These are phyloP conservation scores for Standfussiana lucernea DNA, from an alignment of 2,888 invertebrate genomes.

Conservation along the genomic window DNA sequence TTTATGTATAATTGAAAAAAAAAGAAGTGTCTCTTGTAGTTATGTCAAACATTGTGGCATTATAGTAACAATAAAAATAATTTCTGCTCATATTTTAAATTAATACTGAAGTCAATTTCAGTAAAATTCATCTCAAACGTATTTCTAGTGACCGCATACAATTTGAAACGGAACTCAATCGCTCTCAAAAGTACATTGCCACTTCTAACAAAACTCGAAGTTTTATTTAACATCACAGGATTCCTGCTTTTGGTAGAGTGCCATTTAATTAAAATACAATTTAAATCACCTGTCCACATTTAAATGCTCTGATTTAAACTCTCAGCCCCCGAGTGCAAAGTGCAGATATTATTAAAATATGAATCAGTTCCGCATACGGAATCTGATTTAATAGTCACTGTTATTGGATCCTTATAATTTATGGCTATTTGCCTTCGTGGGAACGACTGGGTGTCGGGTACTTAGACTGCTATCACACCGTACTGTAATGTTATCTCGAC, in stretches of 20 bases:
- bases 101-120: neutral
- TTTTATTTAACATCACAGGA: neutral
- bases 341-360: slow-evolving; percentile 76
- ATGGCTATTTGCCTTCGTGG: slow-evolving; percentile 83
- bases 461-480: slow-evolving; percentile 62
- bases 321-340: slow-evolving; percentile 59
- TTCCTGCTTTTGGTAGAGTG: neutral
- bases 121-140: neutral
- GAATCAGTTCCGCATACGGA: slow-evolving; percentile 78
- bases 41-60: neutral
- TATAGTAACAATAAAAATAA: neutral
- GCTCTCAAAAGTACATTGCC: neutral
- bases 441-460: slow-evolving; percentile 75
- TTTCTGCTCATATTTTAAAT: neutral
- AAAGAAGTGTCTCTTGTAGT: neutral
- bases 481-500: slow-evolving; percentile 54
- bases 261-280: slow-evolving; percentile 26
- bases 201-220: too few relatives aligned
- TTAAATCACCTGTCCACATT: slow-evolving; percentile 26
- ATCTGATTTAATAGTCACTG: slow-evolving; percentile 87
- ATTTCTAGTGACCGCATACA: neutral
- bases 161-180: neutral
- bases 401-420: slow-evolving; percentile 88
- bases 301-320: slow-evolving; percentile 63
- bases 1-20: neutral